Percentiles rank a stretch among this genome's conserved stretches.
Conservation (phyloP, 2,797 vertebrate species). For the Vespertilio murinus region DNA sequence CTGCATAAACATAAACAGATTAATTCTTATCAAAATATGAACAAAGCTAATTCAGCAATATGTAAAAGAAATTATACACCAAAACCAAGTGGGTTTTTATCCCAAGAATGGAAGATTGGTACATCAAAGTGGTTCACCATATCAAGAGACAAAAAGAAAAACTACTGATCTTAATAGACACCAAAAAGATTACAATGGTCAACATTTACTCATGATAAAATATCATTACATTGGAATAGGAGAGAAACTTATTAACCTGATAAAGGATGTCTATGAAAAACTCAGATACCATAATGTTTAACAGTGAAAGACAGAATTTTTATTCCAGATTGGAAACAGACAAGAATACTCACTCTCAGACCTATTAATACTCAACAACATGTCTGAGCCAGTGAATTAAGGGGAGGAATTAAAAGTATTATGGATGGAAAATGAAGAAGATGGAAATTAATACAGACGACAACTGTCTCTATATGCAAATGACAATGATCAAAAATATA, state of each 20-base stretch:
- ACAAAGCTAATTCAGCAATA: not conserved
- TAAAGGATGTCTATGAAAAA: not conserved
- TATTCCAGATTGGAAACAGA: not conserved
- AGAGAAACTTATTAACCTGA: not conserved
- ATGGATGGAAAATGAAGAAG: not conserved
- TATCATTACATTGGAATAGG: not conserved
- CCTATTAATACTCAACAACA: not conserved
- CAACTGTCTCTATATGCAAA: not conserved
- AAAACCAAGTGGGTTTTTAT: not conserved
- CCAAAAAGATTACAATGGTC: not conserved
- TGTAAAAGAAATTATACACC: not conserved
- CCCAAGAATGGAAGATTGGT: not conserved
- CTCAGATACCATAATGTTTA: not conserved
- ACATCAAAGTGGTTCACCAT: not conserved
- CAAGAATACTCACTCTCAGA: not conserved
- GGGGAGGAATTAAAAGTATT: not conserved
- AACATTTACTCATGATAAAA: not conserved
- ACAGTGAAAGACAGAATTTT: not conserved
- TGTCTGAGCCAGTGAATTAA: not conserved
- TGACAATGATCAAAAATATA: not conserved
- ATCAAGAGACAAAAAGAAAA: not conserved
- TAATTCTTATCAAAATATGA: not conserved
- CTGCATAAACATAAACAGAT: not conserved
- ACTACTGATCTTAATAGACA: not conserved
- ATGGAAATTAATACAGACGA: not conserved